Percentiles rank a stretch among this genome's conserved stretches.
Conservation (phyloP, 2,888 invertebrate genomes). For the Monoplex corrugatus region DNA sequence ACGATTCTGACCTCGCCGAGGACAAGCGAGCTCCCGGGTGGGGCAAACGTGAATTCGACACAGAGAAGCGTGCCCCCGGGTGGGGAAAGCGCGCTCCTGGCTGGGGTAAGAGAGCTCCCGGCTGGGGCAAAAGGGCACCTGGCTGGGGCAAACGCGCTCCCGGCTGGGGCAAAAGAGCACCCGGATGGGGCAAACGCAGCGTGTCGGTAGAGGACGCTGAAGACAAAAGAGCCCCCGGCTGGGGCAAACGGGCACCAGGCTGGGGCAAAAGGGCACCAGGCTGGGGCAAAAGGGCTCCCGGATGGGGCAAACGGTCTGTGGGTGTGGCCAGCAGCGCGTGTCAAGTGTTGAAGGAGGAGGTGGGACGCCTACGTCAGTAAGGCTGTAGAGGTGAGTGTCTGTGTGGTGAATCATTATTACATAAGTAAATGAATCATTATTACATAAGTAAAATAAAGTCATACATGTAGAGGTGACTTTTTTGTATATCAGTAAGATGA, state of each 20-base stretch:
- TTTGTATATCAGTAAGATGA: too few species aligned
- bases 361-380: neutral
- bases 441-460: too few species aligned
- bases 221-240: neutral
- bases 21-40: neutral
- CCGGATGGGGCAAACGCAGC: conserved; percentile 11
- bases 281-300: neutral
- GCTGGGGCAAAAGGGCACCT: conserved; percentile 1
- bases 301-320: neutral
- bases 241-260: neutral
- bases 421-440: too few species aligned
- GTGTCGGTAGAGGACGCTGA: neutral
- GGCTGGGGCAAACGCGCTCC: neutral
- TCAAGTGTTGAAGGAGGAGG: neutral
- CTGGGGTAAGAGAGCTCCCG: neutral
- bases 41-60: neutral
- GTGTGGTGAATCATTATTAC: too few species aligned
- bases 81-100: neutral
- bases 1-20: neutral
- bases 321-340: neutral
- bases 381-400: neutral
- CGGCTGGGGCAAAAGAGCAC: conserved; percentile 22
- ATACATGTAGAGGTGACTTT: too few species aligned
- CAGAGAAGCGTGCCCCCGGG: neutral
- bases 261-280: conserved; percentile 4